A percentile compares a stretch with the other conserved stretches of the same genome.
These are phyloP conservation scores for Prinia subflava DNA, from an alignment of 2,113 vertebrate species.

Conservation along the genomic window DNA sequence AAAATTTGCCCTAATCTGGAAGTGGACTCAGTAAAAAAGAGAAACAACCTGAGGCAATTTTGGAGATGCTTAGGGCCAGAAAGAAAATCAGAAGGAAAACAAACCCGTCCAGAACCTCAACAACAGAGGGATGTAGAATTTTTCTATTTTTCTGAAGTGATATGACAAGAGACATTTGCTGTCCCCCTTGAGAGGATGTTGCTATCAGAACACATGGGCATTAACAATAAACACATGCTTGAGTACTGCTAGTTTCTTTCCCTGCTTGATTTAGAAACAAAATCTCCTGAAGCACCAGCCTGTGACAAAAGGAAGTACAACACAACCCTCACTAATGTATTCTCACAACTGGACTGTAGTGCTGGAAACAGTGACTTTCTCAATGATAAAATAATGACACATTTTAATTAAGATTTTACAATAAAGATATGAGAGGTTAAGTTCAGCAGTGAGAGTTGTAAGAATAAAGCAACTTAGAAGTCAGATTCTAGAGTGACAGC, in stretches of 20 bases:
- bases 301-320: not conserved
- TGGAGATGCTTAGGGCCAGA: not conserved
- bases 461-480: not conserved
- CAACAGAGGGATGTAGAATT: not conserved
- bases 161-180: not conserved
- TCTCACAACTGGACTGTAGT: not conserved
- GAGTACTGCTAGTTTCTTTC: not conserved
- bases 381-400: not conserved
- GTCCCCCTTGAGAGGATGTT: not conserved
- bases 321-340: not conserved
- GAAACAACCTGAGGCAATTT: not conserved
- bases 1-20: not conserved
- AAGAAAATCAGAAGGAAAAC: not conserved
- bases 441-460: not conserved
- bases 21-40: not conserved
- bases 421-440: not conserved
- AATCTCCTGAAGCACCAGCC: not conserved
- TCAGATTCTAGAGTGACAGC: not conserved
- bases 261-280: not conserved
- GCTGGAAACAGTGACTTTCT: not conserved
- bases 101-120: not conserved
- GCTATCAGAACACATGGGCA: not conserved
- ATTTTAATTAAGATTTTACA: not conserved
- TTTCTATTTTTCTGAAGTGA: not conserved
- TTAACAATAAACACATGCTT: not conserved